Percentiles rank a stretch among this genome's conserved stretches.
Evolutionary conservation across 2,797 vertebrate species (phyloP).

Genomic region (Gymnoscopelus braueri): DNA sequence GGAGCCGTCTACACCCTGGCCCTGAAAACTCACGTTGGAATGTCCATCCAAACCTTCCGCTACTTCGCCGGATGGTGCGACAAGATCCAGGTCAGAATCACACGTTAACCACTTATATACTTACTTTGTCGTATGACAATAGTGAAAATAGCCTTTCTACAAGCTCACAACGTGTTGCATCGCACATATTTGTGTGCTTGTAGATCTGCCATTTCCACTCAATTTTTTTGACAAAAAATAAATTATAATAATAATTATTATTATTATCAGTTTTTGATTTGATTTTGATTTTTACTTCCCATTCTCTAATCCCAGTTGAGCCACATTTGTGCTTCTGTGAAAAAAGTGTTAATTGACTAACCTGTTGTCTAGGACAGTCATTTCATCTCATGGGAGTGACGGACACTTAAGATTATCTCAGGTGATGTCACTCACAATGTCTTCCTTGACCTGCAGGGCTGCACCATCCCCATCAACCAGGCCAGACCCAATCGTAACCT

Average conservation of each 20-base stretch:
- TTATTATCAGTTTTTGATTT: no score
- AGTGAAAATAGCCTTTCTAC: background rate
- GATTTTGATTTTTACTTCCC: no score
- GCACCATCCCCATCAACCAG: constrained; percentile 86
- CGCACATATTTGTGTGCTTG: no score
- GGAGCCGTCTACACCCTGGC: constrained; percentile 91
- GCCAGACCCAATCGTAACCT: constrained; percentile 89
- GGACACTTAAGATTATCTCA: background rate
- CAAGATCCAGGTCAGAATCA: constrained; percentile 87
- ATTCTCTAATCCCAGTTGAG: no score
- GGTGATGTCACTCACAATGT: background rate
- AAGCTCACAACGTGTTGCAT: no score
- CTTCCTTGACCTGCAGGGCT: constrained; percentile 73
- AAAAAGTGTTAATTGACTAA: no score
- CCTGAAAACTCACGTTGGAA: constrained; percentile 90
- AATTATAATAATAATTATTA: no score
- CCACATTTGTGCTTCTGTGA: no score
- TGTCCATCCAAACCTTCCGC: constrained; percentile 92
- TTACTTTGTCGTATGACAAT: background rate
- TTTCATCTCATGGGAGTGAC: no score
- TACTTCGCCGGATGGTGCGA: constrained; percentile 95
- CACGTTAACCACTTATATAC: no score
- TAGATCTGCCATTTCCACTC: background rate
- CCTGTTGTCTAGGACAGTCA: no score
- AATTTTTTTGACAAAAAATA: no score